Evolutionary conservation across 2,797 vertebrate genomes (phyloP), one percentile per base, ranked within the genome.

Genomic region (Argentina silus): DNA sequence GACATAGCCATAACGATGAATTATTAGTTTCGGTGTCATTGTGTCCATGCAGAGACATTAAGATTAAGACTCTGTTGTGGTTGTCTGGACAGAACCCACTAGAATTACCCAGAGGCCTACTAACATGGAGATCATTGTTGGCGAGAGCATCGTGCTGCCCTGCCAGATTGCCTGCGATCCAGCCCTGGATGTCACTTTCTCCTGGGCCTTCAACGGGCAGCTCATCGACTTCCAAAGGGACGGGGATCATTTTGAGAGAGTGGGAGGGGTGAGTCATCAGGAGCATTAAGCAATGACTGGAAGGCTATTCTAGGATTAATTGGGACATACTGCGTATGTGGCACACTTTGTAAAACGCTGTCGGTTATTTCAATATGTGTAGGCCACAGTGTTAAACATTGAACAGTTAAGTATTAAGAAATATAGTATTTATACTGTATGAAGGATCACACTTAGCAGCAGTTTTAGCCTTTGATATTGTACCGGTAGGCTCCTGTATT

Each of bases 101-200:
- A 94, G 93, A 86, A 97, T 99, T 84, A 97, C 88, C 72, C 74
- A 96, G 91, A 95, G 96, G n/a, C 97, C 97, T 6, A 95, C 94
- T 73, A 96, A 95, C 92, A 93, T 96, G 94, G 96, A 98, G 86
- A 97, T 98, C 64, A 95, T 96, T 0, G 97, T 99, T 69, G 97
- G 97, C 48, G 97, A 98, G 89, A 99, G 97, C 1, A 91, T 97
- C 0, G 94, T 98, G 82, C 75, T 99, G 80, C 96, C 96, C 44
- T 99, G 97, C 93, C 97, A 98, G 93, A 96, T 96, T 67, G 92
- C 95, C 76, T 93, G 93, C 0, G 97, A 99, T 87, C 96, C 97
- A 11, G 87, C 95, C n/a, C 89, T 98, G 87, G 95, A 95, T 73
- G 94, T 96, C 77, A 93, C 90, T 77, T 99, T 99, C 92, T 95